Evolutionary conservation across 2,797 vertebrate species (phyloP), one percentile per base, ranked within the genome.

Genomic region (Aselliscus stoliczkanus): DNA sequence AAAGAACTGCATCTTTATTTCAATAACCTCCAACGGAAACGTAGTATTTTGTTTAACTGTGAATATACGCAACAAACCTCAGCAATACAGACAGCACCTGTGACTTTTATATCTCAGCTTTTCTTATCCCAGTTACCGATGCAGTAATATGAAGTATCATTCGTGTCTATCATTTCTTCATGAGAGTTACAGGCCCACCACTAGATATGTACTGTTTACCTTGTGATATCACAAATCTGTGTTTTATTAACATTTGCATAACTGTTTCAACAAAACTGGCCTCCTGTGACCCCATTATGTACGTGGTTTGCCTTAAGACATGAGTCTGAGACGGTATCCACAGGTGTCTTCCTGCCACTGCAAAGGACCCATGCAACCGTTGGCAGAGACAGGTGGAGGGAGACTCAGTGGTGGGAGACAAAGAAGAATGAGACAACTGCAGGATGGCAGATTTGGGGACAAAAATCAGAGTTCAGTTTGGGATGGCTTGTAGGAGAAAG

Each of bases 361-460:
- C 67, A 17, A n/a, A 69, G 29, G 29, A 29, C 21, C 62, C 29
- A 20, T 64, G 54, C 75, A 56, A 42, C 21, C 4, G 31, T 21
- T 37, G 76, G 52, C 31, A 11, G 47, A 27, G 5, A 18, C 15
- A 29, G 47, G 15, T 5, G 20, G 34, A 52, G 37, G 27, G 44
- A 21, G 18, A 23, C 34, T 2, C 0, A 1, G 10, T 7, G 34
- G 34, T 21, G 65, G 29, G 11, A 64, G 37, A 50, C 20, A 62
- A 21, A 29, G 44, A 34, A 56, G 31, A n/a, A 2, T 3, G 23
- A 50, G 65, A 47, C 3, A 6, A 23, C 31, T 2, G 1, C 0
- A 31, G 64, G 21, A 27, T 42, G 31, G 34, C 31, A 67, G n/a
- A 18, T 34, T 1, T 67, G 65, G 29, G 31, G 72, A 42, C 62